Evolutionary conservation across 2,113 vertebrate species (phyloP), one percentile per base, ranked within the genome.

Genomic region (Sceloporus tristichus): DNA sequence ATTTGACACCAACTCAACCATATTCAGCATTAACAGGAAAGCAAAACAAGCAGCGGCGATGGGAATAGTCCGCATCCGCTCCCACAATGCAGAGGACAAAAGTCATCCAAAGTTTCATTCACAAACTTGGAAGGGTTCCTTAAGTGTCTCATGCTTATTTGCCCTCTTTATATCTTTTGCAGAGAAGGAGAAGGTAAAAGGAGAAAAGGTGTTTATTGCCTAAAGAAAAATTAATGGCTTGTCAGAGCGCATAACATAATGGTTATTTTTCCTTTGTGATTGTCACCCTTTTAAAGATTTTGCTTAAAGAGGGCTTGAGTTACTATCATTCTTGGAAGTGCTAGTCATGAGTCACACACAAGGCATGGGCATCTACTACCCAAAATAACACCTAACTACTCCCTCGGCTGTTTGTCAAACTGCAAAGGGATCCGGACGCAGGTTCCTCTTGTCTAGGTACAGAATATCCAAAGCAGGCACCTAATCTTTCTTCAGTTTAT

Each of bases 161-260:
- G 59, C 38, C 74, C 65, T 77, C 38, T 85, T 76, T 77, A 29
- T 11, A 21, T 56, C 68, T 54, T 74, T 48, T 9, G 23, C 40
- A 73, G 73, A n/a, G 73, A 62, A 6, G 59, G 19, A 40, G 79
- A 23, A 34, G 77, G 25, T 80, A n/a, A 80, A 65, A 65, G 56
- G 34, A 48, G 23, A 77, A 66, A 66, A 38, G 56, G 25, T 42
- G 19, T 48, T 66, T 76, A 66, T 77, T 42, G 40, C 84, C 65
- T 40, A 48, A 76, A 62, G 56, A 48, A 56, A 77, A 48, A 82
- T 29, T 85, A 85, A 85, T 48, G 48, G 73, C 40, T 48, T 65
- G 59, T 62, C 73, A 48, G 38, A 1, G 8, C 34, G 29, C 18
- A 25, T 34, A 85, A 85, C 53, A 68, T 76, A n/a, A 19, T 65